Evolutionary conservation across 2,888 invertebrate species (phyloP), one percentile per base, ranked within the genome.

Genomic region (Merodon equestris): DNA sequence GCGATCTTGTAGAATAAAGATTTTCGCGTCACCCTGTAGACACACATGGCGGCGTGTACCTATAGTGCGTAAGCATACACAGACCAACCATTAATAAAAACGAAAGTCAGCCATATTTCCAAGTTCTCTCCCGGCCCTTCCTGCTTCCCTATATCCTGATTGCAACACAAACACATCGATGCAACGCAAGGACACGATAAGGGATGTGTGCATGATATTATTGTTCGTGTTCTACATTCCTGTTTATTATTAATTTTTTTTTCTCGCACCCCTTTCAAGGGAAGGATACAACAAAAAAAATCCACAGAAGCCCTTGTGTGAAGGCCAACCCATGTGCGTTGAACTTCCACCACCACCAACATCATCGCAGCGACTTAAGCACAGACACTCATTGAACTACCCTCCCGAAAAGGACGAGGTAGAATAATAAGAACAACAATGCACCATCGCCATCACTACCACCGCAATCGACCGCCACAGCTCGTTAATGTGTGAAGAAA

Each of bases 311-410:
- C 40, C 10, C n/a, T 40, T 3, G 40, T 40, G 10, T 51, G 74
- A 79, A 73, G 77, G 68, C 73, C 77, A 73, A 73, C 73, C 73
- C 77, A 74, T 79, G 77, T 73, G 73, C 77, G 74, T 73, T 79
- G 77, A 79, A 79, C 77, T 74, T 77, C 61, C 67, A 56, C 34
- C 58, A 48, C 9, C 17, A 15, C 54, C 47, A 38, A 48, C 56
- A 40, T 72, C 60, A 53, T 47, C 7, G 7, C 27, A 27, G 27
- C 27, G 27, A 7, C 27, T 4, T n/a, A n/a, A 4, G 27, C 7
- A 27, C 27, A 27, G 27, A 27, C 7, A 61, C 44, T 15, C 36
- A 14, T n/a, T 12, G 34, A 27, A 27, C 27, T 27, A 27, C 27
- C 27, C 27, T 27, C 27, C 27, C 27, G 27, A 4, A 27, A 27